phyloP scores from a whole-genome alignment of 2,888 invertebrate species.

The Fragum sueziense region DNA sequence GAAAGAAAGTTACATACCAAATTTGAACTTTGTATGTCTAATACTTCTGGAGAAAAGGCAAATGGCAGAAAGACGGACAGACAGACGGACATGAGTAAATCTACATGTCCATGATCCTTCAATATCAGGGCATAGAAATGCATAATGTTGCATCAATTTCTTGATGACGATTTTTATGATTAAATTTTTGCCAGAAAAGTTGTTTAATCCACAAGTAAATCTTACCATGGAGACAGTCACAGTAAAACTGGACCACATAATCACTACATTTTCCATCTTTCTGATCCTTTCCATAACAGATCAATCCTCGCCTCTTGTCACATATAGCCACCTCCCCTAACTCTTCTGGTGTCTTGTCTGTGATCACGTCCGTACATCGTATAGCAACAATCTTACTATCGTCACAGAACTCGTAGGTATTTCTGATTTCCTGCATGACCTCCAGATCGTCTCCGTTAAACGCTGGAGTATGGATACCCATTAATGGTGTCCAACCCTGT shows the following conservation, averaged over 20 bases:
- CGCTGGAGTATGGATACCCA: conserved; percentile 65
- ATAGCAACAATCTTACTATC: conserved; percentile 61
- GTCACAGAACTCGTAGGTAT: conserved; percentile 67
- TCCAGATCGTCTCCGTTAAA: conserved; percentile 67
- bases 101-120: no score
- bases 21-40: no score
- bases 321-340: conserved; percentile 69
- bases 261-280: conserved; percentile 73
- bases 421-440: conserved; percentile 59
- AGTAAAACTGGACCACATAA: conserved; percentile 78
- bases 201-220: no score
- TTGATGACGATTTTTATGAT: no score
- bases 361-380: conserved; percentile 58
- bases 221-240: conserved; percentile 83
- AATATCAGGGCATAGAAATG: no score
- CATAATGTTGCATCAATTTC: no score
- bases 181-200: no score
- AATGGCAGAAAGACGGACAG: no score
- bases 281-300: conserved; percentile 84
- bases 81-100: no score
- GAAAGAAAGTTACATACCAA: no score
- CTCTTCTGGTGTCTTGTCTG: conserved; percentile 47
- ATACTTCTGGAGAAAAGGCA: no score
- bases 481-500: conserved; percentile 69
- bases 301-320: conserved; percentile 87